A percentile compares a stretch with the other conserved stretches of the same genome.
Evolutionary conservation across 2,113 vertebrate genomes (phyloP).

Genomic region (Collichthys lucidus): DNA sequence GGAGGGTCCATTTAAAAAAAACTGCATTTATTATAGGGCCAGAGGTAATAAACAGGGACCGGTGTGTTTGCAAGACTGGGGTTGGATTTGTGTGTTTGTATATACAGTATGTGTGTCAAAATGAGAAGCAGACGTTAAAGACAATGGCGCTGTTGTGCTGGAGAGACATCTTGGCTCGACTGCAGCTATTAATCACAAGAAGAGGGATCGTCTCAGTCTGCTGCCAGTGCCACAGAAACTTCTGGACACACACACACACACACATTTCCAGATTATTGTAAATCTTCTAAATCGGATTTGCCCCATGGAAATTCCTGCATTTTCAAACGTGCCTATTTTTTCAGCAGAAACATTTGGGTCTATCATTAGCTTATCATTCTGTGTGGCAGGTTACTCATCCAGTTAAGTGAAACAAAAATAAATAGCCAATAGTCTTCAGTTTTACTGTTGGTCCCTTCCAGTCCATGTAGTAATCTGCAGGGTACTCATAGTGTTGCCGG

Average conservation of each 20-base stretch:
- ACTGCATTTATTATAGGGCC: not conserved
- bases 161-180: slow-evolving; percentile 25
- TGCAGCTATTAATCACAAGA: slow-evolving; percentile 41
- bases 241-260: slow-evolving; percentile 9
- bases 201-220: slow-evolving; percentile 10
- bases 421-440: not conserved
- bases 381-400: not conserved
- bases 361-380: not conserved
- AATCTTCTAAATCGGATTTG: slow-evolving; percentile 8
- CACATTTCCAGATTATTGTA: not conserved
- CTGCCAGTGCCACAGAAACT: slow-evolving; percentile 24
- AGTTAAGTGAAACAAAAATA: slow-evolving; percentile 8
- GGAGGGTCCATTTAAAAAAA: slow-evolving; percentile 9
- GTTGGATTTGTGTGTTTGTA: slow-evolving; percentile 30
- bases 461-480: not conserved
- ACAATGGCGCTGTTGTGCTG: slow-evolving; percentile 63
- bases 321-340: not conserved
- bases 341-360: not conserved
- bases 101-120: slow-evolving; percentile 19
- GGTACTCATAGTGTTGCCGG: slow-evolving; percentile 13
- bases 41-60: slow-evolving; percentile 15
- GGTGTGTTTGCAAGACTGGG: slow-evolving; percentile 11
- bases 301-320: not conserved
- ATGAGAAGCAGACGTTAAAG: slow-evolving; percentile 53
- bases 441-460: not conserved